These are phyloP conservation scores for Artemia sinica DNA, from an alignment of 2,888 invertebrate genomes.

Conservation along the genomic window DNA sequence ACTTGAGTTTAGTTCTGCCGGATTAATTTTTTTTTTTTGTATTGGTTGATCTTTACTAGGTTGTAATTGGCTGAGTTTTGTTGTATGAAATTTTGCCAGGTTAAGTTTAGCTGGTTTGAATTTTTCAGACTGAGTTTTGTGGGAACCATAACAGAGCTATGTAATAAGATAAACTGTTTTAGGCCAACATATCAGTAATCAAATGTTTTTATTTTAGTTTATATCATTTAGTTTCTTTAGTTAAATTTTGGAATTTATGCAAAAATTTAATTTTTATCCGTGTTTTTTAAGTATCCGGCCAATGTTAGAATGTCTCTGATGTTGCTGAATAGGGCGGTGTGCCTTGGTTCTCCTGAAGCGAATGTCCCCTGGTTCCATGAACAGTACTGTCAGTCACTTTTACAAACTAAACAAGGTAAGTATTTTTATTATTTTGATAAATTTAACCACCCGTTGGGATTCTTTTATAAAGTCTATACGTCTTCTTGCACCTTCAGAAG, in stretches of 20 bases:
- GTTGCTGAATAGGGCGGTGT: slow-evolving; percentile 45
- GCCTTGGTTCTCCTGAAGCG: slow-evolving; percentile 44
- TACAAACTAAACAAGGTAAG: slow-evolving; percentile 21
- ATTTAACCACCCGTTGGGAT: not conserved
- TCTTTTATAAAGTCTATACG: not conserved
- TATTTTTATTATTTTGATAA: not conserved
- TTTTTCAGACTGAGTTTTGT: no score
- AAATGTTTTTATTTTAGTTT: no score
- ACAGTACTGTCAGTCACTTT: slow-evolving; percentile 37
- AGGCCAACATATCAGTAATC: not conserved
- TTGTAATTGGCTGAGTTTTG: no score
- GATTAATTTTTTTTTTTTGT: no score
- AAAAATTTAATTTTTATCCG: slow-evolving; percentile 25
- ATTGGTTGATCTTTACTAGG: no score
- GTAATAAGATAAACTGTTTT: not conserved
- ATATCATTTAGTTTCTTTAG: no score
- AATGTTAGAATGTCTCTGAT: slow-evolving; percentile 37
- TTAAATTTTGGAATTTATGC: not conserved
- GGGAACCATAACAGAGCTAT: no score
- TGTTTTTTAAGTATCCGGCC: not conserved
- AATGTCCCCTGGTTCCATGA: slow-evolving; percentile 49
- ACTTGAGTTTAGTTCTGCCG: no score
- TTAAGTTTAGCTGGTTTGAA: no score
- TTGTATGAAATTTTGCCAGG: no score
- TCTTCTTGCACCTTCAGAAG: no score